Evolutionary conservation across 2,113 vertebrate species (phyloP).

Genomic region (Protobothrops mucrosquamatus): DNA sequence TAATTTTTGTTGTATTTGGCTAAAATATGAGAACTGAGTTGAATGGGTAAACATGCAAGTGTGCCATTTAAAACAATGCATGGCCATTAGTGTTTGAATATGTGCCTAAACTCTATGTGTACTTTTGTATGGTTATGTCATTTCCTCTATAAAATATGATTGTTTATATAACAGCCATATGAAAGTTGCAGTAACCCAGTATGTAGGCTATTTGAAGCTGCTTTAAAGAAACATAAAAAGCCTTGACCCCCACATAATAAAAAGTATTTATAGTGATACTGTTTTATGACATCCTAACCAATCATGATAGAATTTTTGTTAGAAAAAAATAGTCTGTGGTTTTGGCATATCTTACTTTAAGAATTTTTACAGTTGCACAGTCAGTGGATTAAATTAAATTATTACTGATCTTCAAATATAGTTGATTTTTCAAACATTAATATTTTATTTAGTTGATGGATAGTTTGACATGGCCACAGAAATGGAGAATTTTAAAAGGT

Average conservation of each 20-base stretch:
- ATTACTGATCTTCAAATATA: conserved; percentile 36
- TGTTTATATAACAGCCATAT: conserved; percentile 72
- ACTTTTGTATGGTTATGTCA: conserved; percentile 78
- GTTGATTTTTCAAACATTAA: background rate
- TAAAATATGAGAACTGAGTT: conserved; percentile 69
- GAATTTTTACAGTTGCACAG: conserved; percentile 47
- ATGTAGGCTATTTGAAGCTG: conserved; percentile 70
- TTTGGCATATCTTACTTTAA: conserved; percentile 48
- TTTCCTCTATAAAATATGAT: conserved; percentile 81
- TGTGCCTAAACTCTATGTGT: conserved; percentile 74
- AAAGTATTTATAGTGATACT: conserved; percentile 70
- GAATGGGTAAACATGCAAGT: conserved; percentile 74
- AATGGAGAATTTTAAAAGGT: background rate
- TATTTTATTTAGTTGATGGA: background rate
- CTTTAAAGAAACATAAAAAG: conserved; percentile 68
- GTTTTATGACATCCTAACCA: conserved; percentile 66
- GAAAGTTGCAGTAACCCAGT: conserved; percentile 66
- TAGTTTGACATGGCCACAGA: background rate
- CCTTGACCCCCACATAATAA: conserved; percentile 70
- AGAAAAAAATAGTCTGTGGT: conserved; percentile 31
- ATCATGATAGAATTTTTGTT: conserved; percentile 57
- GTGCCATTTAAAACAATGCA: conserved; percentile 84
- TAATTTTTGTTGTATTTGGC: conserved; percentile 79
- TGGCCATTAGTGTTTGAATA: conserved; percentile 74
- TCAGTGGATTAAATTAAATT: conserved; percentile 44